Conservation (phyloP, 2,888 invertebrate genomes). For the Suillia variegata region DNA sequence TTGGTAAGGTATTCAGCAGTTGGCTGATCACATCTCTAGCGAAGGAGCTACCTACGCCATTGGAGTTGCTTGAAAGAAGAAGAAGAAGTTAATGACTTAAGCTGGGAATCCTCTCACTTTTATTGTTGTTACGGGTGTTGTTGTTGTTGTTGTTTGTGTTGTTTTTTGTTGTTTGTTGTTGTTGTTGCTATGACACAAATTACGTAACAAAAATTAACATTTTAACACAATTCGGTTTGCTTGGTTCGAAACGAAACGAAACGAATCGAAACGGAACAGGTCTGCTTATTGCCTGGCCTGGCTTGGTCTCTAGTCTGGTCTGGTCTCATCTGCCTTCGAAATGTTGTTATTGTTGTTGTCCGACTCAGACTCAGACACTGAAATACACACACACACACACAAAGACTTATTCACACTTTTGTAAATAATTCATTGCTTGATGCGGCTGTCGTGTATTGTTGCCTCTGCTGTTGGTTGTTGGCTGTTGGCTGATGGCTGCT, state of each 20-base stretch:
- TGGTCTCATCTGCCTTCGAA: too few relatives aligned
- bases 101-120: constrained; percentile 59
- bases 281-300: background rate
- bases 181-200: constrained; percentile 45
- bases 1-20: too few relatives aligned
- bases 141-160: background rate
- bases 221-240: constrained; percentile 46
- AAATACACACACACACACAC: too few relatives aligned
- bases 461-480: too few relatives aligned
- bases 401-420: too few relatives aligned
- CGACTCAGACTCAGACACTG: too few relatives aligned
- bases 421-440: too few relatives aligned
- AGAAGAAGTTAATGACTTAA: constrained; percentile 16
- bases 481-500: too few relatives aligned
- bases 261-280: background rate
- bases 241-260: background rate
- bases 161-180: constrained; percentile 1
- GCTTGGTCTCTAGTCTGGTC: too few relatives aligned
- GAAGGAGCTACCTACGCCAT: constrained; percentile 14
- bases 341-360: too few relatives aligned
- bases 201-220: constrained; percentile 51
- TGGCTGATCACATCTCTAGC: too few relatives aligned
- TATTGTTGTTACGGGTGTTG: constrained; percentile 23
- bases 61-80: background rate
- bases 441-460: too few relatives aligned